Percentiles rank a stretch among this genome's conserved stretches.
Evolutionary conservation across 1,140 invertebrate species (phyloP).

Genomic region (Procambarus clarkii): DNA sequence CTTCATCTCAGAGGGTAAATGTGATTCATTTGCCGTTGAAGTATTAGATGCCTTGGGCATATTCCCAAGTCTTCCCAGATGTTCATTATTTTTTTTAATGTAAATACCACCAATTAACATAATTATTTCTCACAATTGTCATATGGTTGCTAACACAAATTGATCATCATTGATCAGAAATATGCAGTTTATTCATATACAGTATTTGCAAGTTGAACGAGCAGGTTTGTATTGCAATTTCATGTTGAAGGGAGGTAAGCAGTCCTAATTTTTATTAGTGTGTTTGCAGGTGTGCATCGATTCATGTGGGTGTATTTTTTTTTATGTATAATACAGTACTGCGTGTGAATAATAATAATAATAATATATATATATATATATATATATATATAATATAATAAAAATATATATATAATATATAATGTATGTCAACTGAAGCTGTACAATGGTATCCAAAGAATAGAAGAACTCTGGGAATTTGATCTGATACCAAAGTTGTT

Average conservation of each 20-base stretch:
- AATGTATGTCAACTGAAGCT: not conserved
- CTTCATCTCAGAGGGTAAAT: conserved; percentile 1
- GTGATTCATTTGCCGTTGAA: not conserved
- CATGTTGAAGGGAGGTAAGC: not conserved
- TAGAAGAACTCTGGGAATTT: conserved; percentile 25
- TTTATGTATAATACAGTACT: too few relatives aligned
- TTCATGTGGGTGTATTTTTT: too few relatives aligned
- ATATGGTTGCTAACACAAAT: not conserved
- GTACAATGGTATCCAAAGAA: conserved; percentile 23
- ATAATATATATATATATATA: too few relatives aligned
- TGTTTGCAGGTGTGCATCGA: too few relatives aligned
- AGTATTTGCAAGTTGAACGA: not conserved
- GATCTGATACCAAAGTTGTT: conserved; percentile 31
- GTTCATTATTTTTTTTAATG: not conserved
- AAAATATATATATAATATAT: too few relatives aligned
- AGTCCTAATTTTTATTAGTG: too few relatives aligned
- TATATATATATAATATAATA: too few relatives aligned
- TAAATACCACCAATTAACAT: not conserved
- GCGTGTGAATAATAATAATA: too few relatives aligned
- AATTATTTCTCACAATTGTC: not conserved
- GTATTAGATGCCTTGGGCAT: not conserved
- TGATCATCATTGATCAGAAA: not conserved
- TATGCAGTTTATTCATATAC: not conserved
- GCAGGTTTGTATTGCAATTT: not conserved
- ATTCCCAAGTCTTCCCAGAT: not conserved